Base-by-base conservation (phyloP, 2,113 vertebrate genomes). In the Alligator sinensis region DNA sequence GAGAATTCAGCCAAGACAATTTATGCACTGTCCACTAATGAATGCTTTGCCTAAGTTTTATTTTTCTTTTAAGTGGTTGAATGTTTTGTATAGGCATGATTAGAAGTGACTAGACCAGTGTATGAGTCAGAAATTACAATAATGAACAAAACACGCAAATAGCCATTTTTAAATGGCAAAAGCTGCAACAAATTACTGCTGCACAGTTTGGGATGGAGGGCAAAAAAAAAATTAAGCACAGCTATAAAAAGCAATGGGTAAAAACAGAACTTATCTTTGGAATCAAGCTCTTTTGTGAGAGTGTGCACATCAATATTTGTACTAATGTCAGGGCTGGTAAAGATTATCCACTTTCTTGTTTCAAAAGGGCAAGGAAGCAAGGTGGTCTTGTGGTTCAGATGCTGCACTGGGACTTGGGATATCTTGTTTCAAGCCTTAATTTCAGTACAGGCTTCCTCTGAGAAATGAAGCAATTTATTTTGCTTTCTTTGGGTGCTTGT, bases 1-100 rank as follows among this genome's bases (percentile, higher is more conserved):
- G 59, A 90, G 89, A 90, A 61, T 66, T 80, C 0, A 0, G 83
- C 86, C 93, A 82, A 79, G 64, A 47, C 88, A 78, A 94, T 94
- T 95, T 92, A 95, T 22, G 30, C 83, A 25, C 77, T 0, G 0
- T 11, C n/a, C 57, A n/a, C 54, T 84, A 62, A 47, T 5, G 4
- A 91, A 17, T 34, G 38, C 78, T 87, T 60, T 60, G 70, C 1
- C 0, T 19, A 88, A 81, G 87, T 75, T 89, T 64, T 59, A 47
- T 25, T 91, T 83, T 80, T 25, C 90, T 90, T 80, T 55, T 77
- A 84, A 84, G 90, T 82, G 61, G 86, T 28, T 24, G 85, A 59
- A 83, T 93, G 94, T 89, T 89, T 81, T 83, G 70, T 89, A 57
- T 82, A 93, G 81, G 84, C 89, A 92, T 92, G 77, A 97, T 96